phyloP scores from a whole-genome alignment of 2,113 vertebrate genomes.

The Sinocyclocheilus anophthalmus region DNA sequence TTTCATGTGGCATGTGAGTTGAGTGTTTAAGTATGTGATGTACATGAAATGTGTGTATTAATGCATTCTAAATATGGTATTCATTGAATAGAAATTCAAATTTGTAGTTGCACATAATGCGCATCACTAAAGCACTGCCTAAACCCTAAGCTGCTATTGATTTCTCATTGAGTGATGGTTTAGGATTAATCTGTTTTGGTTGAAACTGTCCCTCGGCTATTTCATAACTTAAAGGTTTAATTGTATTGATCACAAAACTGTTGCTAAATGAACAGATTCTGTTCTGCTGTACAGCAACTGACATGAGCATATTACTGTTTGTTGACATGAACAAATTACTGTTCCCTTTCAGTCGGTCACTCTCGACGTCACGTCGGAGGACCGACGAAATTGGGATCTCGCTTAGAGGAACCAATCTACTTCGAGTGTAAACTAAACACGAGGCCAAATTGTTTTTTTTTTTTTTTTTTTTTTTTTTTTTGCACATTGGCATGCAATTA shows the following conservation, averaged over 20 bases:
- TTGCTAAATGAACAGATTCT: conserved; percentile 10
- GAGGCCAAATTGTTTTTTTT: too few species aligned
- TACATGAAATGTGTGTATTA: neutral
- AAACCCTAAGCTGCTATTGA: conserved; percentile 1
- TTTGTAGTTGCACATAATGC: neutral
- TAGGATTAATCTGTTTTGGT: conserved; percentile 16
- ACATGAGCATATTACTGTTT: neutral
- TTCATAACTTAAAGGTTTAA: neutral
- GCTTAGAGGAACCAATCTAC: too few species aligned
- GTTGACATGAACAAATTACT: neutral
- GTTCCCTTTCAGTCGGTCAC: too few species aligned
- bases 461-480: too few species aligned
- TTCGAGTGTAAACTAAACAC: too few species aligned
- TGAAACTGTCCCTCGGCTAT: neutral
- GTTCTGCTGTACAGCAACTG: neutral
- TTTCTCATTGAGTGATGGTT: conserved; percentile 7
- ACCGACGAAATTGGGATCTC: too few species aligned
- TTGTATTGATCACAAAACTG: neutral
- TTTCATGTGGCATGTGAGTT: neutral
- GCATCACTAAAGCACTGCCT: neutral
- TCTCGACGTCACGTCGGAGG: too few species aligned
- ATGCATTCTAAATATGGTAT: neutral
- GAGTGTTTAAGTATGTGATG: neutral
- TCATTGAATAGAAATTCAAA: neutral
- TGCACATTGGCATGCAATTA: too few species aligned